These are phyloP conservation scores for Syngnathus typhle DNA, from an alignment of 2,113 vertebrate species.

Conservation along the genomic window DNA sequence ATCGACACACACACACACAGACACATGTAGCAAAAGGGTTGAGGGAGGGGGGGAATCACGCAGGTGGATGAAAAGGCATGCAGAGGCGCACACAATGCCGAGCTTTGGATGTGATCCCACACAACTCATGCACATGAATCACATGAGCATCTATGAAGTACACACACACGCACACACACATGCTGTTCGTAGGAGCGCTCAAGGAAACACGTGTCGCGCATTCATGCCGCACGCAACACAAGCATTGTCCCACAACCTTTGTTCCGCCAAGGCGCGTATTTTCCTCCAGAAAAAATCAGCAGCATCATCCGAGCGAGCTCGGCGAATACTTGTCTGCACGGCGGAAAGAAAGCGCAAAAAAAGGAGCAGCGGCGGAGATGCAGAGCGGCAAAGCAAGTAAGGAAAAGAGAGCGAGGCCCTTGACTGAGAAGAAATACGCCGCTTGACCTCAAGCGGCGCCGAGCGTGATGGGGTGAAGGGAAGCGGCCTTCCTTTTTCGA, in stretches of 20 bases:
- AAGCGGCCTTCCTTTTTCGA: slow-evolving; percentile 23
- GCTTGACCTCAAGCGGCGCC: slow-evolving; percentile 59
- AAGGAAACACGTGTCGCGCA: slow-evolving; percentile 40
- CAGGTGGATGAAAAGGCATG: slow-evolving; percentile 38
- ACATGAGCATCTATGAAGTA: slow-evolving; percentile 10
- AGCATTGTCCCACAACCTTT: not conserved
- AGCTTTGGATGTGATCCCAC: not conserved
- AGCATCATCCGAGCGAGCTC: not conserved
- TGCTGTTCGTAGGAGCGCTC: slow-evolving; percentile 61
- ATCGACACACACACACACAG: slow-evolving; percentile 5
- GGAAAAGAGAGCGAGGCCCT: slow-evolving; percentile 26
- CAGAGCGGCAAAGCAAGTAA: slow-evolving; percentile 5
- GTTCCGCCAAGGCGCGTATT: not conserved
- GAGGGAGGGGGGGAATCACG: slow-evolving; percentile 24
- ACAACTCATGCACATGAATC: slow-evolving; percentile 33
- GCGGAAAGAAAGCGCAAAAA: slow-evolving; percentile 7
- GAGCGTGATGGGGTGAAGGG: slow-evolving; percentile 37
- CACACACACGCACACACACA: slow-evolving; percentile 15
- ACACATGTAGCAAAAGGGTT: slow-evolving; percentile 11
- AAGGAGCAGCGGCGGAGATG: slow-evolving; percentile 7
- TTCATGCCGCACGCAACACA: not conserved
- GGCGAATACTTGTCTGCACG: not conserved
- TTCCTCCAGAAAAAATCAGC: not conserved
- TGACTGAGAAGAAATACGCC: slow-evolving; percentile 42
- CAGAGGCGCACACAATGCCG: slow-evolving; percentile 17